Conservation (phyloP, 2,888 invertebrate genomes). For the Sepiola atlantica region DNA sequence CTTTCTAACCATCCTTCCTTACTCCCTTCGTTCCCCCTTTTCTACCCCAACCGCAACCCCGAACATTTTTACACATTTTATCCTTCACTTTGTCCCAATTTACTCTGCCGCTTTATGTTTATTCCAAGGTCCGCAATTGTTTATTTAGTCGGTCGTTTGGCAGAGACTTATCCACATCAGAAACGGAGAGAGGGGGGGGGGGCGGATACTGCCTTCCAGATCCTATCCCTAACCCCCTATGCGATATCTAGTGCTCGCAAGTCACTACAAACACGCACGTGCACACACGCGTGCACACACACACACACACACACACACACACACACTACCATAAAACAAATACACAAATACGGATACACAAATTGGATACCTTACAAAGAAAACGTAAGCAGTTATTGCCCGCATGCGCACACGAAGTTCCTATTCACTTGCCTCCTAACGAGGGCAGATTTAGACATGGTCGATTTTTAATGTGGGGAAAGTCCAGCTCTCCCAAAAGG, state of each 20-base stretch:
- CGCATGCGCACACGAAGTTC: too few species aligned
- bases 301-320: background rate
- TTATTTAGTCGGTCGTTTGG: background rate
- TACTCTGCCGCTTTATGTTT: background rate
- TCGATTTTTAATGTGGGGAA: too few species aligned
- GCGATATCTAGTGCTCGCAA: background rate
- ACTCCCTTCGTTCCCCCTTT: background rate
- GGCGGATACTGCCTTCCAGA: background rate
- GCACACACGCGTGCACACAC: too few species aligned
- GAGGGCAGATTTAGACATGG: too few species aligned
- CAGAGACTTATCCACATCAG: constrained; percentile 18
- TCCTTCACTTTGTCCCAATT: background rate
- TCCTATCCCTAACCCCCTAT: background rate
- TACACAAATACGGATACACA: background rate
- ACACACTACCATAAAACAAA: background rate
- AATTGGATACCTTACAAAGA: too few species aligned
- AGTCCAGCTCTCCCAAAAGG: too few species aligned
- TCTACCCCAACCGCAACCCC: background rate
- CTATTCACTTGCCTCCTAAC: too few species aligned
- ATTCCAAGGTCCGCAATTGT: background rate
- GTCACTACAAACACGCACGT: background rate
- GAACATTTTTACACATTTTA: background rate
- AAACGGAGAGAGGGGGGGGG: too few species aligned
- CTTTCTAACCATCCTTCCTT: background rate
- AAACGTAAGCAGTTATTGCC: too few species aligned